Evolutionary conservation across 1,140 invertebrate species (phyloP).

Genomic region (Atta colombica): DNA sequence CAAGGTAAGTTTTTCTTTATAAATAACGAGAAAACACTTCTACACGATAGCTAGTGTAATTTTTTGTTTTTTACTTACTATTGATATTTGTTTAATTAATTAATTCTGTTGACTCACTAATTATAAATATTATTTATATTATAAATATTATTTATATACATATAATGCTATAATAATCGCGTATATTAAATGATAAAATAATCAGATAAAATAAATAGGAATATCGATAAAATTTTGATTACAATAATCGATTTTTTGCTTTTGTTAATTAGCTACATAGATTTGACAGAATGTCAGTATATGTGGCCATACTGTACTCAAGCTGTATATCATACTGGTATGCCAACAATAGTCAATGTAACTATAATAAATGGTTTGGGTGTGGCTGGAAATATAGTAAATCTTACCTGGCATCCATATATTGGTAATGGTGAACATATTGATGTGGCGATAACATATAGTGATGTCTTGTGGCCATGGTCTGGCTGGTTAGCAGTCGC

Average conservation of each 20-base stretch:
- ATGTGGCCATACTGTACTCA: constrained; percentile 99
- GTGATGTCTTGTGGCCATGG: constrained; percentile 98
- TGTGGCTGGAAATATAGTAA: constrained; percentile 92
- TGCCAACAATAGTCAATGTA: constrained; percentile 97
- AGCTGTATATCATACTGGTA: constrained; percentile 94
- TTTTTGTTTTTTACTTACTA: neutral
- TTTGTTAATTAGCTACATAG: constrained; percentile 91
- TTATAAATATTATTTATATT: neutral
- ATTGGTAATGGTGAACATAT: constrained; percentile 91
- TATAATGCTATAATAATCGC: constrained; percentile 3
- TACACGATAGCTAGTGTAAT: too few species aligned
- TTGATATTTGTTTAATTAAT: neutral
- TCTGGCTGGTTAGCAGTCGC: constrained; percentile 96
- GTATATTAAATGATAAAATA: constrained; percentile 12
- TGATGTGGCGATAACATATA: constrained; percentile 92
- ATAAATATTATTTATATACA: too few species aligned
- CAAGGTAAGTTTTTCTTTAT: constrained; percentile 85
- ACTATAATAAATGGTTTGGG: constrained; percentile 96
- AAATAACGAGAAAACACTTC: neutral
- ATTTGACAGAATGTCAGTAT: constrained; percentile 97
- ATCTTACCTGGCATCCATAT: constrained; percentile 94
- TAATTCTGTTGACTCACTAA: constrained; percentile 28
- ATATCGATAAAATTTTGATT: constrained; percentile 10
- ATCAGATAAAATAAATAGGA: constrained; percentile 18
- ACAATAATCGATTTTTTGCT: constrained; percentile 15